phyloP scores from a whole-genome alignment of 2,113 vertebrate genomes.

The Opisthocomus hoazin region DNA sequence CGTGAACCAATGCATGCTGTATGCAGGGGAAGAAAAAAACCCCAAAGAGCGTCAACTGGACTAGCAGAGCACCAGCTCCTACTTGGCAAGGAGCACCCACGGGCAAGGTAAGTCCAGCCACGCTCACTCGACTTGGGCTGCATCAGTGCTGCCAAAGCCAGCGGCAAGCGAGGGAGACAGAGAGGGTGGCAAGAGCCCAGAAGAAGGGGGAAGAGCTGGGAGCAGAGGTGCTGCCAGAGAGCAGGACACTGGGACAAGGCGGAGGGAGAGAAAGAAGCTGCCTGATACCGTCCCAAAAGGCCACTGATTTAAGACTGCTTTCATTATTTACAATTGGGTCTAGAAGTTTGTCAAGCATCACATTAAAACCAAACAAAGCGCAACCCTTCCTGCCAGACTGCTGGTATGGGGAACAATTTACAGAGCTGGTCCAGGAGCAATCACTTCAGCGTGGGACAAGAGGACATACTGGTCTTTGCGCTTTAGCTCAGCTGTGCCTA shows the following conservation, averaged over 20 bases:
- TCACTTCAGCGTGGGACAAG: background rate
- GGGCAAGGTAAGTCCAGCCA: background rate
- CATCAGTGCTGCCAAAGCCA: background rate
- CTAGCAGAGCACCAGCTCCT: background rate
- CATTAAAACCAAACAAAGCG: background rate
- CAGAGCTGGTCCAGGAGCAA: background rate
- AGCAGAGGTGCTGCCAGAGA: background rate
- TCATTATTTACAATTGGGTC: background rate
- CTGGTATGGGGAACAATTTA: background rate
- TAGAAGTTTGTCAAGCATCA: background rate
- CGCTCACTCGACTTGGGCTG: background rate
- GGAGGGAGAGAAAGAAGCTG: background rate
- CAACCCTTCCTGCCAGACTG: background rate
- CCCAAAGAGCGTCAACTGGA: background rate
- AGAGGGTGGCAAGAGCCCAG: background rate
- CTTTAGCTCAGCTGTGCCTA: background rate
- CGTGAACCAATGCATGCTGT: background rate
- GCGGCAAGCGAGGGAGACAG: rapidly evolving
- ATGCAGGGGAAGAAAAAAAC: background rate
- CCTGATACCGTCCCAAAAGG: background rate
- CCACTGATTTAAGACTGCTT: background rate
- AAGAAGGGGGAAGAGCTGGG: background rate
- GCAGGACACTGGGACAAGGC: background rate
- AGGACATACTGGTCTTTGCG: background rate
- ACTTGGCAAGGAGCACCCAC: background rate